These are phyloP conservation scores for Terrapene triunguis DNA, from an alignment of 2,113 vertebrate species.

Conservation along the genomic window DNA sequence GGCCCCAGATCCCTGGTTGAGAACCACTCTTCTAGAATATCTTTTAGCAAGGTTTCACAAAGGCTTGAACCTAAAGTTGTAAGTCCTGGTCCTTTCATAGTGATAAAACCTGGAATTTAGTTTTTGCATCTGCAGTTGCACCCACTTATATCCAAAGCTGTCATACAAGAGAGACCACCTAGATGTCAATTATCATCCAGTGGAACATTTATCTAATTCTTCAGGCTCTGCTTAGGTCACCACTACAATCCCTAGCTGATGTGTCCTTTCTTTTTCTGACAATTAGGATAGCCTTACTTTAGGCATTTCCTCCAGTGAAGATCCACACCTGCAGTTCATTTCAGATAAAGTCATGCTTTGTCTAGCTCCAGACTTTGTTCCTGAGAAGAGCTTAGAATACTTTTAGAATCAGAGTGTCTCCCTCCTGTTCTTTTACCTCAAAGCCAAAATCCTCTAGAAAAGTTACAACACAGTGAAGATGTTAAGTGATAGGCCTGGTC, in stretches of 20 bases:
- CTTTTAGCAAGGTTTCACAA: background rate
- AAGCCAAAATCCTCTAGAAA: constrained; percentile 7
- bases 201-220: background rate
- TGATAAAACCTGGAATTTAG: background rate
- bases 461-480: background rate
- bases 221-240: background rate
- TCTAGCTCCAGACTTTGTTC: background rate
- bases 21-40: background rate
- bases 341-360: background rate
- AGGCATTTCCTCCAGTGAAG: background rate
- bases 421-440: background rate
- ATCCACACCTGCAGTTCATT: background rate
- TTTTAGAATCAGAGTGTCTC: background rate
- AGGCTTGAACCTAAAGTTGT: background rate
- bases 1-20: no score
- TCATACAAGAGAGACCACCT: background rate
- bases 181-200: constrained; percentile 3
- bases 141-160: background rate
- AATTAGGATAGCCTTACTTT: background rate
- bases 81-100: background rate
- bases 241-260: background rate
- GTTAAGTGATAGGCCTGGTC: background rate
- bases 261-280: background rate
- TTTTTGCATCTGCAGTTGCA: background rate
- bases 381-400: background rate